Base-by-base conservation (phyloP, 2,113 vertebrate species). In the Taurulus bubalis region DNA sequence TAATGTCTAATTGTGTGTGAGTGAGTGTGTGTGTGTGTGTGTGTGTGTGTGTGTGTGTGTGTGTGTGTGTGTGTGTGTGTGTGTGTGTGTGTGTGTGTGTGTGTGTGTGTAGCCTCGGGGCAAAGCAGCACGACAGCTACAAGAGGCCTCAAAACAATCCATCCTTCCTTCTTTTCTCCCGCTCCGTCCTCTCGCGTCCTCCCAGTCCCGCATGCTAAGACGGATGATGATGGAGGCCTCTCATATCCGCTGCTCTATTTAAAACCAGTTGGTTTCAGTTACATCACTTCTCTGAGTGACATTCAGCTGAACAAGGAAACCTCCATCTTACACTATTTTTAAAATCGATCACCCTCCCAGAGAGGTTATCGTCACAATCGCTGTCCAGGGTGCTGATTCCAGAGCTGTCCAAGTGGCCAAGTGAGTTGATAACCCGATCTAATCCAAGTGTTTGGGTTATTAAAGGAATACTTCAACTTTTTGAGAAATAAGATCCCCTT, bases 71-170 rank as follows among this genome's bases (percentile, higher is more conserved):
- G 67, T 59, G 77, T 77, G 71, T 64, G 73, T 55, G 60, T 75
- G 67, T 78, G 30, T 51, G 74, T 74, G 80, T 75, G 81, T 73
- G 78, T 78, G 72, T 59, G 71, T 49, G 40, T 85, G 64, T 72
- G 80, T 75, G 66, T 53, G 77, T 18, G 59, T 28, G 38, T 14
- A 77, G 87, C 89, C 87, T 75, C 49, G 2, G 89, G 91, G 81
- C 75, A 80, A 63, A 89, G 89, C 84, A 80, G 70, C 28, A 42
- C 51, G 70, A 85, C 94, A 93, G 92, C 91, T 93, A 92, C 83
- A 65, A 77, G 86, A 90, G 83, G 87, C 77, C 77, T 88, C 79
- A 34, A 34, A 86, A 47, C 5, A 2, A 75, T 75, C 82, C 73
- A 67, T 69, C 64, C 79, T 84, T 62, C 55, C 40, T 36, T 30